A percentile compares a stretch with the other conserved stretches of the same genome.
These are phyloP conservation scores for Synergus japonicus DNA, from an alignment of 2,888 invertebrate species.

Conservation along the genomic window DNA sequence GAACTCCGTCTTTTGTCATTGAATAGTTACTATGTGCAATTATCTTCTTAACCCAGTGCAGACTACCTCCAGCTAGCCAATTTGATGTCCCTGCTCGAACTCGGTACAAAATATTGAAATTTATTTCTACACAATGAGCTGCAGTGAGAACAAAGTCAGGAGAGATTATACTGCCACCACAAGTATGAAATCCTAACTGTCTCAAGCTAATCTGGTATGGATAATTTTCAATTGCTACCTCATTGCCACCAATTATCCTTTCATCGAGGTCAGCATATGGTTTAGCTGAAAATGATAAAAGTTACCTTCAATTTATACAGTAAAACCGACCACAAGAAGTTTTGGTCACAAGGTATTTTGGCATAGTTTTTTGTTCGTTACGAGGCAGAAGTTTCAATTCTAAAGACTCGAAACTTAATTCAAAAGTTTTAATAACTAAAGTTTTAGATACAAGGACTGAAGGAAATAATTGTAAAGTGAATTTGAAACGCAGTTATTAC, in stretches of 20 bases:
- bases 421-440: too few relatives aligned
- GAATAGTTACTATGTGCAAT: neutral
- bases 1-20: neutral
- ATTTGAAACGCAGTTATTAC: too few relatives aligned
- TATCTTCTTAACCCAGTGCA: neutral
- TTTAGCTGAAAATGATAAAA: neutral
- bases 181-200: slow-evolving; percentile 65
- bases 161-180: neutral
- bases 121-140: neutral
- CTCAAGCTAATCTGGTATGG: slow-evolving; percentile 79
- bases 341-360: too few relatives aligned
- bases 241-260: slow-evolving; percentile 78
- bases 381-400: too few relatives aligned
- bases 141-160: neutral
- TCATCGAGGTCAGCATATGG: neutral
- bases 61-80: neutral
- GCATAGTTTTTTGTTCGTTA: too few relatives aligned
- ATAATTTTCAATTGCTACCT: slow-evolving; percentile 76
- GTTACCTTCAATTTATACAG: too few relatives aligned
- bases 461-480: neutral
- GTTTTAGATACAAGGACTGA: too few relatives aligned
- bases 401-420: too few relatives aligned
- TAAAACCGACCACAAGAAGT: too few relatives aligned
- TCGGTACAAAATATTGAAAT: neutral
- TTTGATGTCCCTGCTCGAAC: neutral